Percentiles rank a stretch among this genome's conserved stretches.
These are phyloP conservation scores for Acronicta psi DNA, from an alignment of 2,888 invertebrate genomes.

Conservation along the genomic window DNA sequence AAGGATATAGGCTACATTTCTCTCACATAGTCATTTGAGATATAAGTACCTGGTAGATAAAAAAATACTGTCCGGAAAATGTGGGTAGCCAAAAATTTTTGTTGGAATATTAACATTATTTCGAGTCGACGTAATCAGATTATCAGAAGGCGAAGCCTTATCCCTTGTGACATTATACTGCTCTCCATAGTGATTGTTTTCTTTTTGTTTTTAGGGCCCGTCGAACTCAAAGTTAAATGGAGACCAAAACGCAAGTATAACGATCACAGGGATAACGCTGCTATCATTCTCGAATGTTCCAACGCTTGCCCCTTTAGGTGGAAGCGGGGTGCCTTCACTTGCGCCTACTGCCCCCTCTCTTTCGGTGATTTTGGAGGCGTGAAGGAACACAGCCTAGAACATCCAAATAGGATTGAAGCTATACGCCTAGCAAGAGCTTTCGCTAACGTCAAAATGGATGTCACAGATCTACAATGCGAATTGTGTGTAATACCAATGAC, in stretches of 20 bases:
- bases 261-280: slow-evolving; percentile 83
- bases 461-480: slow-evolving; percentile 73
- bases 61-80: too few species aligned
- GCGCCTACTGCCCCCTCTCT: slow-evolving; percentile 74
- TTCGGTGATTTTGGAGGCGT: slow-evolving; percentile 75
- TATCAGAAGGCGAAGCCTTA: not conserved
- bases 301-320: slow-evolving; percentile 82
- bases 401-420: slow-evolving; percentile 71
- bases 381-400: slow-evolving; percentile 69
- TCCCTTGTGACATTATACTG: slow-evolving; percentile 14
- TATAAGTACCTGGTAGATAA: too few species aligned
- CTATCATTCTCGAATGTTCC: slow-evolving; percentile 78
- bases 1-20: too few species aligned
- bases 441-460: slow-evolving; percentile 76
- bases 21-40: too few species aligned
- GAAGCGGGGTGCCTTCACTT: slow-evolving; percentile 77
- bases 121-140: not conserved
- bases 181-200: slow-evolving; percentile 67
- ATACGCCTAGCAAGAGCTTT: slow-evolving; percentile 65
- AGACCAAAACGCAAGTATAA: slow-evolving; percentile 78
- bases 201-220: slow-evolving; percentile 82
- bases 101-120: too few species aligned
- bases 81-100: too few species aligned
- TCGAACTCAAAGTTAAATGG: slow-evolving; percentile 73
- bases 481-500: slow-evolving; percentile 66